Base-by-base conservation (phyloP, 2,888 invertebrate genomes). In the Cordilura impudica region DNA sequence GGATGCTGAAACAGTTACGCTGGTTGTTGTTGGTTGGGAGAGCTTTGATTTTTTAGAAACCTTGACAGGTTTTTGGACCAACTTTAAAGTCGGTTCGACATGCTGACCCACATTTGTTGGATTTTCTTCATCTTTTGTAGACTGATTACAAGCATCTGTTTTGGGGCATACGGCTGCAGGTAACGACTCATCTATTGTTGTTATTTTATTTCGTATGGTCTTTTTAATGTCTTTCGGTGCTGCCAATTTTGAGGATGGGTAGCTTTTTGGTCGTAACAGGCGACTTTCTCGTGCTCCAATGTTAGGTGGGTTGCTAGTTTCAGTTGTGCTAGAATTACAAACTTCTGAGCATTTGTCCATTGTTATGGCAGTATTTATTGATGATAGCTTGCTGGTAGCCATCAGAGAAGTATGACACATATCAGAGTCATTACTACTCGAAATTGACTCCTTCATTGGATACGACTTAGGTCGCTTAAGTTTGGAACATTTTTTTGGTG, bases 261-360 rank as follows among this genome's bases (percentile, higher is more conserved):
- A 93, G 83, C 93, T 93, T 83, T 92, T 92, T 5, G 93, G 93
- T 43, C 93, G 90, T 45, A 88, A 87, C 47, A 92, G 86, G 7
- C 87, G 85, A 66, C 87, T 87, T 43, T 88, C 88, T 0, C 86
- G 85, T 1, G 82, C 1, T 83, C 84, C 1, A 76, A 26, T 16
- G 60, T 23, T 63, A 39, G 49, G 6, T 7, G 18, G 21, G 43
- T 16, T 58, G 10, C 54, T 69, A 0, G 3, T 7, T n/a, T 53
- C 49, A n/a, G 54, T 47, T 0, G 23, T 19, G 29, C 8, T 31
- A 6, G 49, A 65, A 29, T 10, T 6, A 5, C 19, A n/a, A 19
- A 29, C 29, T 67, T 67, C 67, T 0, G 26, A 4, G 72, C 77
- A 23, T 31, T 18, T 60, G 49, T 71, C 61, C 2, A 75, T 51